Conservation (phyloP, 2,888 invertebrate genomes). For the Junonia oenone region DNA sequence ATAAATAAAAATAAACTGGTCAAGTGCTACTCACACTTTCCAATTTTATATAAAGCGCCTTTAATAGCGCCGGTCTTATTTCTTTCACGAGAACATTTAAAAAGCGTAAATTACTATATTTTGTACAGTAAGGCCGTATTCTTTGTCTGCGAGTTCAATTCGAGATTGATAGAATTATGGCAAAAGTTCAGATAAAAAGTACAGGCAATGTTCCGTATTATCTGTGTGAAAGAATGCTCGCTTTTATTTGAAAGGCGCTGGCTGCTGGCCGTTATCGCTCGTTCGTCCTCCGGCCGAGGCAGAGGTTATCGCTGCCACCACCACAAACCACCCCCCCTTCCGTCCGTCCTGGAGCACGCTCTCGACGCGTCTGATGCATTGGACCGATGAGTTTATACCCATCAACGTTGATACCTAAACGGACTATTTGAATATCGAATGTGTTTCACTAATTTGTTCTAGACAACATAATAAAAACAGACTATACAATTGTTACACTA, state of each 20-base stretch:
- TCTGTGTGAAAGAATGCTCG: slow-evolving; percentile 51
- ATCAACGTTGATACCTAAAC: slow-evolving; percentile 45
- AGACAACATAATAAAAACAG: not conserved
- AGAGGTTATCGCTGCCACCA: slow-evolving; percentile 63
- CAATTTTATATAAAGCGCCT: too few relatives aligned
- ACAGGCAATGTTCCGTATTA: slow-evolving; percentile 3
- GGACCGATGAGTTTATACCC: slow-evolving; percentile 52
- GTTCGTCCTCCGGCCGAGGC: slow-evolving; percentile 59
- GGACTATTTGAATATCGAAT: slow-evolving; percentile 22
- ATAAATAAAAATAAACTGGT: too few relatives aligned
- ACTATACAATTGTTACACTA: slow-evolving; percentile 4
- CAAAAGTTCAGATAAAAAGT: too few relatives aligned
- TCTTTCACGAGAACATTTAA: too few relatives aligned
- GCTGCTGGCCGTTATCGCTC: slow-evolving; percentile 40
- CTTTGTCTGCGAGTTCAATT: too few relatives aligned
- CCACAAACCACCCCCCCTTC: slow-evolving; percentile 46
- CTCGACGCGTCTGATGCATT: slow-evolving; percentile 53
- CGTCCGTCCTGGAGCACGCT: slow-evolving; percentile 42
- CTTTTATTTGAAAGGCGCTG: slow-evolving; percentile 65
- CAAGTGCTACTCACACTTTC: too few relatives aligned
- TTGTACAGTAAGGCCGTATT: too few relatives aligned
- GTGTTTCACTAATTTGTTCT: not conserved
- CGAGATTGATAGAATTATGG: too few relatives aligned
- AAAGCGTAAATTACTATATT: too few relatives aligned
- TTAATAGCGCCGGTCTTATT: too few relatives aligned